Evolutionary conservation across 2,888 invertebrate species (phyloP), one percentile per base, ranked within the genome.

Genomic region (Ptychoptera contaminata): DNA sequence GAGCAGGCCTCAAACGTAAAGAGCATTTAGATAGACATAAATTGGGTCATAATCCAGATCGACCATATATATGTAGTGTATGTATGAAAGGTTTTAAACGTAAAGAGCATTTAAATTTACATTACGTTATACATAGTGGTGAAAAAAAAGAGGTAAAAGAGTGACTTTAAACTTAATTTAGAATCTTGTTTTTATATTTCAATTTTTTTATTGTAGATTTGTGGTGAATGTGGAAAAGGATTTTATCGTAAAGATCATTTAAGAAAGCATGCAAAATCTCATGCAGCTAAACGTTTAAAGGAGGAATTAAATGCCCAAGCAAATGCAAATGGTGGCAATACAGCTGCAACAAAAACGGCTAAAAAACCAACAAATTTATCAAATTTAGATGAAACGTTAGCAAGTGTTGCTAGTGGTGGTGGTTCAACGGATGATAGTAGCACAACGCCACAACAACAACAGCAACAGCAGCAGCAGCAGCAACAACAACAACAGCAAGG

Each of bases 61-160:
- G 83, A 56, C 84, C 84, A 35, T 82, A 79, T 59, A 79, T 81
- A 37, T 84, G 84, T 65, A 74, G 76, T 40, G 77, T 82, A 36
- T 84, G 84, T 57, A 72, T 77, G 64, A 84, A 84, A 63, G 80
- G 77, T 6, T 84, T 84, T 67, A 84, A 85, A 61, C 72, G 85
- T 46, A 79, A 83, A 60, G 85, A 86, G 58, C 85, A 86, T 55
- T 72, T 86, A 55, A 84, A 83, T 62, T 71, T 85, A 50, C 86
- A 86, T 65, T 79, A 79, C 54, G 83, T 85, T 54, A 86, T 85
- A 60, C 86, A 86, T 67, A 82, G 83, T 45, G 85, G 85, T 32
- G 79, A 82, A 60, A 85, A 85, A 66, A 83, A 81, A 6, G 83
- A 85, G 61, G 77, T 82, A 44, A 47, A 29, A 40, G 32, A 12